Conservation (phyloP, 92 coral and sea anemone genomes). For the Epizoanthus illoricatus region DNA sequence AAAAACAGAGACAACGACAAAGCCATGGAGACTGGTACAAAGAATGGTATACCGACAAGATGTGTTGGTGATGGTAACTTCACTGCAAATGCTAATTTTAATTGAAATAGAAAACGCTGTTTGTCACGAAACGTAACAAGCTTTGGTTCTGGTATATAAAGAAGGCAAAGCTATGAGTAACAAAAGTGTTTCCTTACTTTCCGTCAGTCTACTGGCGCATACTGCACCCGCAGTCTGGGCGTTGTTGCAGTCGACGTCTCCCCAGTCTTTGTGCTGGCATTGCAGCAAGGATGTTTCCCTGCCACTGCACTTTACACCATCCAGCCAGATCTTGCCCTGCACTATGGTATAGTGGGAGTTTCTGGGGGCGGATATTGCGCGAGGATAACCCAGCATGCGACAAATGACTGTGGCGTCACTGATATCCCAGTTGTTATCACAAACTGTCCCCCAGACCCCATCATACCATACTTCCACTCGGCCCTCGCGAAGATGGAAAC, state of each 20-base stretch:
- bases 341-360: slow-evolving; percentile 8
- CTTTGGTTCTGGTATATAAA: too few species aligned
- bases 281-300: slow-evolving; percentile 1
- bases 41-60: too few species aligned
- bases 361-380: slow-evolving; percentile 15
- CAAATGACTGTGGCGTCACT: slow-evolving; percentile 16
- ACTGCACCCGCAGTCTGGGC: slow-evolving; percentile 6
- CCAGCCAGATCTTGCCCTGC: slow-evolving; percentile 31
- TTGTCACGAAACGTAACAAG: too few species aligned
- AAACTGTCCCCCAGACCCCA: slow-evolving; percentile 24
- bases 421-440: slow-evolving; percentile 28
- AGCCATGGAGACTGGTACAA: too few species aligned
- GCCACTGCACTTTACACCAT: slow-evolving; percentile 17
- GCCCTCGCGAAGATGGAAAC: slow-evolving; percentile 22
- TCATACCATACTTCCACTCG: slow-evolving; percentile 31
- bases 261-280: slow-evolving; percentile 19
- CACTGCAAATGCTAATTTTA: too few species aligned
- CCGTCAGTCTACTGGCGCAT: not conserved
- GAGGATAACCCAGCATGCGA: slow-evolving; percentile 31
- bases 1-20: too few species aligned
- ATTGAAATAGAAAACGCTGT: too few species aligned
- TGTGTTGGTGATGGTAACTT: too few species aligned
- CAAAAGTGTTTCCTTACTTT: not conserved
- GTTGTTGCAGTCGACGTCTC: not conserved
- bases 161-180: too few species aligned